These are phyloP conservation scores for Oncopodura yosiiana DNA, from an alignment of 1,140 invertebrate species.

Conservation along the genomic window DNA sequence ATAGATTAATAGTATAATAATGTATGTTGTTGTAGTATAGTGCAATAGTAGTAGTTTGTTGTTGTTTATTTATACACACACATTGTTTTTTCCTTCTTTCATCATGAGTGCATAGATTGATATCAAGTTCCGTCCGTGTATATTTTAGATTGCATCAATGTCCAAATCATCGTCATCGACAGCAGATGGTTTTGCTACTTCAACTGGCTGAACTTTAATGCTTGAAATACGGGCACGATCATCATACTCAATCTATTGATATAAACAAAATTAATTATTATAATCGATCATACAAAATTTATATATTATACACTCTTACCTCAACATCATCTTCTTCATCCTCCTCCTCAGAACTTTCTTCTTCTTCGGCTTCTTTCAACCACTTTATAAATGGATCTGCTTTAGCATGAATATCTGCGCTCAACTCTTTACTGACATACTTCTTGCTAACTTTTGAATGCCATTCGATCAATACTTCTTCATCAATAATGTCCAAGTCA, in stretches of 20 bases:
- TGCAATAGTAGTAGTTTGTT: too few species aligned
- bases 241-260: conserved; percentile 71
- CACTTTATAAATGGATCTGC: conserved; percentile 90
- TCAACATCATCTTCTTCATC: conserved; percentile 60
- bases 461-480: conserved; percentile 90
- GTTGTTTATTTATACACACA: too few species aligned
- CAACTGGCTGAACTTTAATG: conserved; percentile 54
- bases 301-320: conserved; percentile 39
- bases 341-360: conserved; percentile 61
- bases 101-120: too few species aligned
- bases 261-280: not conserved
- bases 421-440: conserved; percentile 81
- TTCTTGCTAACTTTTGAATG: conserved; percentile 86
- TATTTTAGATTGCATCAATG: conserved; percentile 78
- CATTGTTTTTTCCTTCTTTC: too few species aligned
- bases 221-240: conserved; percentile 67
- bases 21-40: too few species aligned
- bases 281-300: not conserved
- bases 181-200: conserved; percentile 16
- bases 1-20: too few species aligned
- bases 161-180: conserved; percentile 68
- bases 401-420: conserved; percentile 82
- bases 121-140: too few species aligned
- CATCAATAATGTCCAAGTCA: conserved; percentile 88
- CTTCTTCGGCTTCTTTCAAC: conserved; percentile 93